Percentiles rank a stretch among this genome's conserved stretches.
phyloP scores from a whole-genome alignment of 2,888 invertebrate species.

The Monochamus alternatus region DNA sequence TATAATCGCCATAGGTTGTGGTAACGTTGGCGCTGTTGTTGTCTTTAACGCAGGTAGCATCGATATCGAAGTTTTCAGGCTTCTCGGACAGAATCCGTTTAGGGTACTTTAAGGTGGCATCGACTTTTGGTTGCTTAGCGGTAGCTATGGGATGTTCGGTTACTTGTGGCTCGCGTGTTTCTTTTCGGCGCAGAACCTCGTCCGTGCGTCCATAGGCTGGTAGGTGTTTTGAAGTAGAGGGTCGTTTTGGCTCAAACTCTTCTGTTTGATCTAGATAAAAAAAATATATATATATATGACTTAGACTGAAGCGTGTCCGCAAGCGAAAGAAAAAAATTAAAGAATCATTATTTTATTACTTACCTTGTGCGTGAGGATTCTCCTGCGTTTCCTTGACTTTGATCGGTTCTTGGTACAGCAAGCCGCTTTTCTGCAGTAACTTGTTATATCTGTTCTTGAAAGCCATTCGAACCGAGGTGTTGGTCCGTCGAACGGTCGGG shows the following conservation, averaged over 20 bases:
- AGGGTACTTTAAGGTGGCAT: slow-evolving; percentile 34
- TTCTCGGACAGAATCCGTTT: slow-evolving; percentile 41
- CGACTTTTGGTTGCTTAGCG: background rate
- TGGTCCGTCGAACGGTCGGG: slow-evolving; percentile 40
- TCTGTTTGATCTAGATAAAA: no score
- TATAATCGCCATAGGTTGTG: slow-evolving; percentile 5
- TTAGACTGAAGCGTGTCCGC: no score
- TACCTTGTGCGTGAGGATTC: background rate
- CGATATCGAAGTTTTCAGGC: slow-evolving; percentile 42
- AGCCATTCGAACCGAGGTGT: slow-evolving; percentile 45
- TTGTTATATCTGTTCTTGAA: slow-evolving; percentile 46
- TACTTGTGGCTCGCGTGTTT: slow-evolving; percentile 7
- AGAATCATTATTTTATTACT: no score
- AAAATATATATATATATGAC: no score
- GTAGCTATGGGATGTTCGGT: slow-evolving; percentile 19
- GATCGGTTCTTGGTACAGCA: background rate
- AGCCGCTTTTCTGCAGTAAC: background rate
- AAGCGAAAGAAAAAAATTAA: no score
- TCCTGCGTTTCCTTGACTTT: background rate
- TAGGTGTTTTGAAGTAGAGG: no score
- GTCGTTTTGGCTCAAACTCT: no score
- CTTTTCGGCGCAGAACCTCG: background rate
- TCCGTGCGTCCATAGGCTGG: no score
- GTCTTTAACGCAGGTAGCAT: slow-evolving; percentile 47
- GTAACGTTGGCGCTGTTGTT: slow-evolving; percentile 18